These are phyloP conservation scores for Amaurobius ferox DNA, from an alignment of 2,888 invertebrate genomes.

Conservation along the genomic window DNA sequence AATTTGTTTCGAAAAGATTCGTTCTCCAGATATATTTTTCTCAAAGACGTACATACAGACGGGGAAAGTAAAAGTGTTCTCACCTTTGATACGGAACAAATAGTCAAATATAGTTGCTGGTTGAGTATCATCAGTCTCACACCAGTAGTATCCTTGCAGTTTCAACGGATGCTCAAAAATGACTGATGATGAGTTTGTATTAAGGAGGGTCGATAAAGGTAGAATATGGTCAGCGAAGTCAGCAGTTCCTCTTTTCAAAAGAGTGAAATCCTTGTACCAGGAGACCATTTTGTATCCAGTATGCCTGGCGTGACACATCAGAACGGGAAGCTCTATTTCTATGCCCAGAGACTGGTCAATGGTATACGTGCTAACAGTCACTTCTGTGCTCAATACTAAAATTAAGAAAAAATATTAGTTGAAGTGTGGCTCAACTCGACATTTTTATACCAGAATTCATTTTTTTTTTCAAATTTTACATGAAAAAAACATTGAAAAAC, in stretches of 20 bases:
- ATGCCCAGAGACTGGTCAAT: conserved; percentile 12
- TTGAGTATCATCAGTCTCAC: conserved; percentile 32
- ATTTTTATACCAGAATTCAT: too few relatives aligned
- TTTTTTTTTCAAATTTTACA: too few relatives aligned
- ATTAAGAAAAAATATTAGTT: too few relatives aligned
- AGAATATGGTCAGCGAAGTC: conserved; percentile 9
- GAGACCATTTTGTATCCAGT: conserved; percentile 31
- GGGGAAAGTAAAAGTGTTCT: too few relatives aligned
- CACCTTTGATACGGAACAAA: conserved; percentile 38
- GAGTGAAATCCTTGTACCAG: conserved; percentile 49
- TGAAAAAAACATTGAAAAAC: too few relatives aligned
- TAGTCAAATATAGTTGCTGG: conserved; percentile 6
- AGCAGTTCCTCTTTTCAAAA: conserved; percentile 3
- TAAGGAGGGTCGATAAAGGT: not conserved
- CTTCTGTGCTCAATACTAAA: conserved; percentile 49
- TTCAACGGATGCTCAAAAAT: conserved; percentile 20
- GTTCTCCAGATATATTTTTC: too few relatives aligned
- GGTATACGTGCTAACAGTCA: conserved; percentile 3
- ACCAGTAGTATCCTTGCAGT: conserved; percentile 65
- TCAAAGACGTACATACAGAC: too few relatives aligned
- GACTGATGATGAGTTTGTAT: not conserved
- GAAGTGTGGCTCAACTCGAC: too few relatives aligned
- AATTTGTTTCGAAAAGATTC: too few relatives aligned
- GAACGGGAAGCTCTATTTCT: conserved; percentile 20
- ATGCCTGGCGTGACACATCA: conserved; percentile 40